These are phyloP conservation scores for Metopia argyrocephala DNA, from an alignment of 2,888 invertebrate species.

Conservation along the genomic window DNA sequence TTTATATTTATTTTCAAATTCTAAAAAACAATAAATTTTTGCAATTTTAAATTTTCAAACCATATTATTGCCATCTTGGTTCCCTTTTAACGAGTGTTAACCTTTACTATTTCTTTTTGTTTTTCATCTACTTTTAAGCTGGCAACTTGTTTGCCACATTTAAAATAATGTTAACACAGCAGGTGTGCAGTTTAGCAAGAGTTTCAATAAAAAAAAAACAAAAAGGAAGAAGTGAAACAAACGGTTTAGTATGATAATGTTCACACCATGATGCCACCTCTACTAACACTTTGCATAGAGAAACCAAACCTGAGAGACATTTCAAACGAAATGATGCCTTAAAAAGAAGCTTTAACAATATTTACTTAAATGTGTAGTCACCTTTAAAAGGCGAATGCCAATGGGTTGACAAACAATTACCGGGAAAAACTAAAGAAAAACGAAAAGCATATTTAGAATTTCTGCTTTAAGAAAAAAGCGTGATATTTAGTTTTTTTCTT, in stretches of 20 bases:
- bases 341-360: neutral
- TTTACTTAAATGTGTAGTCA: too few species aligned
- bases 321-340: conserved; percentile 11
- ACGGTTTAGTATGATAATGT: conserved; percentile 56
- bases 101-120: conserved; percentile 17
- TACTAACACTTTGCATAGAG: conserved; percentile 37
- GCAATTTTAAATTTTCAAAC: conserved; percentile 15
- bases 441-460: conserved; percentile 26
- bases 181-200: conserved; percentile 45
- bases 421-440: conserved; percentile 10
- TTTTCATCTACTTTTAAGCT: neutral
- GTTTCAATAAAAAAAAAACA: conserved; percentile 2
- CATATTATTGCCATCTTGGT: conserved; percentile 8
- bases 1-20: conserved; percentile 15
- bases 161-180: conserved; percentile 60
- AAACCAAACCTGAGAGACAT: neutral
- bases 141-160: conserved; percentile 54
- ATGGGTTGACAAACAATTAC: conserved; percentile 58
- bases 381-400: conserved; percentile 1
- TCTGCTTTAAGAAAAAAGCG: conserved; percentile 55
- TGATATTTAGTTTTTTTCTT: conserved; percentile 42
- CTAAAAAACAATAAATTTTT: conserved; percentile 54
- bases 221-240: too few species aligned
- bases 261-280: conserved; percentile 58
- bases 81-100: conserved; percentile 20